These are phyloP conservation scores for human (Homo sapiens) DNA, from an alignment of 2,113 vertebrate genomes.

Conservation along the genomic window GRCh38 chr6:167428001-167428500, in stretches of 20 bases:
- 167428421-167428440: background rate
- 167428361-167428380: background rate
- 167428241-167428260: background rate
- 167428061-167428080: background rate
- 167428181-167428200: too few species aligned
- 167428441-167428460: background rate
- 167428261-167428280: background rate
- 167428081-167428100: fast-evolving
- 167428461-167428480: background rate
- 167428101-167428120: fast-evolving
- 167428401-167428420: background rate
- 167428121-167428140: fast-evolving
- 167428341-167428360: fast-evolving
- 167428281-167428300: fast-evolving
- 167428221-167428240: fast-evolving
- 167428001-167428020: fast-evolving
- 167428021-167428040: background rate
- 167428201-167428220: background rate
- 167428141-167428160: fast-evolving
- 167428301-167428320: background rate
- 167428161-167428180: fast-evolving
- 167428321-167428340: fast-evolving
- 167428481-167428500: background rate
- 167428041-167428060: background rate
- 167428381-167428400: fast-evolving